Evolutionary conservation across 92 coral and sea anemone species (phyloP).

Genomic region (Hydrozoanthus gracilis): DNA sequence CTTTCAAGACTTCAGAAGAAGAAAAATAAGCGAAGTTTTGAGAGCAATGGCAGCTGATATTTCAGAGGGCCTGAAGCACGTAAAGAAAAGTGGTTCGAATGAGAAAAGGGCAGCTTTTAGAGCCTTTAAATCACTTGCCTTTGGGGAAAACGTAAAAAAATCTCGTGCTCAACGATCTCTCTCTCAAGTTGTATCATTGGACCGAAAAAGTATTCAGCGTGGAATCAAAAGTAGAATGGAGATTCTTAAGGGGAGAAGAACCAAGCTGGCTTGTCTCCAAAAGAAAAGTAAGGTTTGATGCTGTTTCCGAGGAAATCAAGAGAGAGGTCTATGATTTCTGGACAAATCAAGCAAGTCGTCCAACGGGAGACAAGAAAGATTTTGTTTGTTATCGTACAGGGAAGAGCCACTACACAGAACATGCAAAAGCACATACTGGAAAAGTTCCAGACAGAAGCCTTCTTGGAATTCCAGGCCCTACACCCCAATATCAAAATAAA

Average conservation of each 20-base stretch:
- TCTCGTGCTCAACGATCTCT: slow-evolving; percentile 8
- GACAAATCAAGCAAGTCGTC: slow-evolving; percentile 20
- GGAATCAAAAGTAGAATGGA: slow-evolving; percentile 24
- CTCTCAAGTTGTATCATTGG: slow-evolving; percentile 19
- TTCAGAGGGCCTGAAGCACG: slow-evolving; percentile 32
- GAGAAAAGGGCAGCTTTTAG: slow-evolving; percentile 19
- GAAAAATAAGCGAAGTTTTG: slow-evolving; percentile 16
- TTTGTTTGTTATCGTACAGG: not conserved
- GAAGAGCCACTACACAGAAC: not conserved
- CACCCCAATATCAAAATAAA: slow-evolving; percentile 55
- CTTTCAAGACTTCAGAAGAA: slow-evolving; percentile 37
- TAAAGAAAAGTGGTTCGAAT: slow-evolving; percentile 39
- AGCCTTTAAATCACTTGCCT: slow-evolving; percentile 45
- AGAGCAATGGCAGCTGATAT: slow-evolving; percentile 40
- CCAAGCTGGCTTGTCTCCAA: not conserved
- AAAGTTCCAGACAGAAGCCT: slow-evolving; percentile 48
- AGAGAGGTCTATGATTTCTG: slow-evolving; percentile 12
- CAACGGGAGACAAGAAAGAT: slow-evolving; percentile 25
- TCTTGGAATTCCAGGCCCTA: slow-evolving; percentile 31
- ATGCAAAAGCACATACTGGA: not conserved
- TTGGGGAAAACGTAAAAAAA: slow-evolving; percentile 23
- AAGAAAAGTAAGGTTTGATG: slow-evolving; percentile 8
- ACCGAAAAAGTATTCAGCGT: slow-evolving; percentile 19
- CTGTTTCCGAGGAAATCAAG: slow-evolving; percentile 11
- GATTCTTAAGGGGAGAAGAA: not conserved